These are phyloP conservation scores for Riparia riparia DNA, from an alignment of 2,113 vertebrate genomes.

Conservation along the genomic window DNA sequence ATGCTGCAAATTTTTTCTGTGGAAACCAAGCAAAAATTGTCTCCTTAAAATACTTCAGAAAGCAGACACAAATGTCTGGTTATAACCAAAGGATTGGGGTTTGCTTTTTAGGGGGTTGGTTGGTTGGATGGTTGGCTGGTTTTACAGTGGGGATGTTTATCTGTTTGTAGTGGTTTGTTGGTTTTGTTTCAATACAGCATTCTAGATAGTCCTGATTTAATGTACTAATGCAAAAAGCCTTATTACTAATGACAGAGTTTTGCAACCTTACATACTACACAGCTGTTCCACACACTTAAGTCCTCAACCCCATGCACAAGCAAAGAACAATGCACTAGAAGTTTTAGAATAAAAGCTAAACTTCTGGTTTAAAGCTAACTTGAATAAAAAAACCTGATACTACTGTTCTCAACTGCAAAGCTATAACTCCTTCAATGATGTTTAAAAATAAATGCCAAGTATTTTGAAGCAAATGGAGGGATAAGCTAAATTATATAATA, in stretches of 20 bases:
- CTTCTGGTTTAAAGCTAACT: not conserved
- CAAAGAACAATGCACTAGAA: not conserved
- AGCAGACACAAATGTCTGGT: not conserved
- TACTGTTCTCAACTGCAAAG: not conserved
- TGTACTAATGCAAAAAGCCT: not conserved
- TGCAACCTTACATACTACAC: not conserved
- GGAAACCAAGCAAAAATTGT: not conserved
- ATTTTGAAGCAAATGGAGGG: constrained; percentile 24
- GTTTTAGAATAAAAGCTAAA: constrained; percentile 17
- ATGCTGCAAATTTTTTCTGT: not conserved
- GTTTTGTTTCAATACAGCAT: not conserved
- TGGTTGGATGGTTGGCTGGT: no score
- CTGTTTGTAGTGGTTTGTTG: not conserved
- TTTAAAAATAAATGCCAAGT: constrained; percentile 40
- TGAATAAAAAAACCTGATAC: not conserved
- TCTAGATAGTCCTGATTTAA: not conserved
- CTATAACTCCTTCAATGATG: not conserved
- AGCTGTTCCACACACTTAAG: not conserved
- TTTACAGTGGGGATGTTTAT: not conserved
- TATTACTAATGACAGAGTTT: not conserved
- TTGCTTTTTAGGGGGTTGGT: not conserved
- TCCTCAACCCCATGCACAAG: not conserved
- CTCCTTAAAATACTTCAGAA: not conserved
- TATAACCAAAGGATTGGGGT: not conserved
- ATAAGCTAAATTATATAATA: not conserved